A percentile compares a stretch with the other conserved stretches of the same genome.
These are phyloP conservation scores for Pedetes capensis DNA, from an alignment of 2,113 vertebrate species.

Conservation along the genomic window DNA sequence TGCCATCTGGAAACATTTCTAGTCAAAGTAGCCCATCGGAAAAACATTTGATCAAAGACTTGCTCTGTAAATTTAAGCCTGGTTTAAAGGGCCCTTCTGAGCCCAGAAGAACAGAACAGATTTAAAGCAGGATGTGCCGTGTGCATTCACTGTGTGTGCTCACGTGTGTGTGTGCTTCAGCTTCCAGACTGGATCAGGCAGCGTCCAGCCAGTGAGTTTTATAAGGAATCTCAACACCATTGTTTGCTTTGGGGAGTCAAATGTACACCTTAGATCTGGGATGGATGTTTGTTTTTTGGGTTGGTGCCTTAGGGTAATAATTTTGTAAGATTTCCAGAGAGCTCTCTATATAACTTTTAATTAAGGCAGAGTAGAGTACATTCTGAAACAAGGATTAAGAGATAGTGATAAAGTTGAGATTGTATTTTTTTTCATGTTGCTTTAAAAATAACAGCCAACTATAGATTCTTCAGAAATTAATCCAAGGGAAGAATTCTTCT, in stretches of 20 bases:
- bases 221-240: neutral
- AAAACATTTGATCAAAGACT: constrained; percentile 3
- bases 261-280: neutral
- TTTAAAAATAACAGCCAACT: constrained; percentile 68
- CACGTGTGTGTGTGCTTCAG: fast-evolving
- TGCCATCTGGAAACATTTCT: neutral
- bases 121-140: neutral
- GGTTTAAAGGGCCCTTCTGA: neutral
- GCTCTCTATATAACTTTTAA: neutral
- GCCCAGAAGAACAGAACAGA: neutral
- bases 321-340: constrained; percentile 19
- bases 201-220: neutral
- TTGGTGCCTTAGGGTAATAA: neutral
- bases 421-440: neutral
- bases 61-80: neutral
- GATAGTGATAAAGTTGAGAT: neutral
- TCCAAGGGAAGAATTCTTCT: constrained; percentile 47
- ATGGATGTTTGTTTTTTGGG: neutral
- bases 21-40: neutral
- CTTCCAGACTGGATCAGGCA: neutral
- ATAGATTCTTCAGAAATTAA: constrained; percentile 41
- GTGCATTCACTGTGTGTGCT: fast-evolving
- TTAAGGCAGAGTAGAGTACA: constrained; percentile 7
- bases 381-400: constrained; percentile 54
- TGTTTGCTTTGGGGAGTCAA: neutral